Conservation (phyloP, 2,113 vertebrate species). For the Callipepla californica region DNA sequence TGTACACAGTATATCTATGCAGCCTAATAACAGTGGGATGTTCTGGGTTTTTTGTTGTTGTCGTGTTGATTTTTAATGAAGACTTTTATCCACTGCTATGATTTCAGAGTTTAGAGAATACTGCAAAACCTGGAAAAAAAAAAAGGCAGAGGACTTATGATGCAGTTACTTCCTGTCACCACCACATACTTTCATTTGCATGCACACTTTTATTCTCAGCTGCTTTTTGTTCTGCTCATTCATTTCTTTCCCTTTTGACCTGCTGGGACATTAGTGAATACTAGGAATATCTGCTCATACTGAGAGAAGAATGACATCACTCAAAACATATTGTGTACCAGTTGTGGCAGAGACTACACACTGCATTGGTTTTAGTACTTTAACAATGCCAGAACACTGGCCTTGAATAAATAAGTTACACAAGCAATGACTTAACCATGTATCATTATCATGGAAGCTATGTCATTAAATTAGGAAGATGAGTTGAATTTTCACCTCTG, state of each 20-base stretch:
- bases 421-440: neutral
- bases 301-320: neutral
- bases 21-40: neutral
- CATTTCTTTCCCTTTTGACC: neutral
- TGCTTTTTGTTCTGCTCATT: neutral
- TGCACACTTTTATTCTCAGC: neutral
- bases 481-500: neutral
- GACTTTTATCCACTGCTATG: neutral
- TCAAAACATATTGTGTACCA: neutral
- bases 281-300: neutral
- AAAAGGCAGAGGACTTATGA: neutral
- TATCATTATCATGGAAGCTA: neutral
- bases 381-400: neutral
- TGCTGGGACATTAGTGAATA: neutral
- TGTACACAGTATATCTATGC: constrained; percentile 5
- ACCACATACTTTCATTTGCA: neutral
- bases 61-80: neutral
- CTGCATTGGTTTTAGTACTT: neutral
- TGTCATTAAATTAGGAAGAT: neutral
- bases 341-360: neutral
- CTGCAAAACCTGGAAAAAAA: constrained; percentile 8
- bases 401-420: neutral
- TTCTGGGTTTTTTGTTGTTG: neutral
- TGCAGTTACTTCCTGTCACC: neutral
- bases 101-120: constrained; percentile 6